Evolutionary conservation across 2,113 vertebrate genomes (phyloP), one percentile per base, ranked within the genome.

Genomic region (Zapus hudsonius): DNA sequence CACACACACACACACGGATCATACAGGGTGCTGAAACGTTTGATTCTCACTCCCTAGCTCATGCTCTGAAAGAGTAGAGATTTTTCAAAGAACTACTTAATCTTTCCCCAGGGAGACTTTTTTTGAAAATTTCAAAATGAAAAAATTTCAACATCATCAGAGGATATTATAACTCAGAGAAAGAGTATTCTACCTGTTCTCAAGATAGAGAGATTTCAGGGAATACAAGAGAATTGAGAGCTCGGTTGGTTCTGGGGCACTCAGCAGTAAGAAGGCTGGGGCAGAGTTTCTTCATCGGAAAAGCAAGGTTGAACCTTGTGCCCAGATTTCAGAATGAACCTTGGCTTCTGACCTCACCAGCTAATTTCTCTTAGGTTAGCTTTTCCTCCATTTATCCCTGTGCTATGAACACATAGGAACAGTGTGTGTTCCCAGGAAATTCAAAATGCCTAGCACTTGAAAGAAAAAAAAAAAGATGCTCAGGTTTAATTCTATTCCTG

Each of bases 221-320:
- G 25, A 38, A 78, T 38, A 42, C 55, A 12, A 72, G 55, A 69
- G 52, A 67, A 61, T 29, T 25, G 29, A 59, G 63, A 40, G 16
- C 8, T 29, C 38, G 31, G 23, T 29, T 15, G 27, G 61, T 55
- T 75, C 36, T 63, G 38, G 31, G 4, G 20, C 10, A 17, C 23
- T 44, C 11, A 20, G 36, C 44, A 52, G 40, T 33, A n/a, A 36
- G 76, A 81, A 83, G 20, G 20, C 44, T 1, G 31, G 70, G 40
- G 75, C 61, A 89, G 88, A 0, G 0, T 82, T 72, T 88, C 69
- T 88, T 75, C 36, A 36, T 69, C 52, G 59, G 75, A 86, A 93
- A 95, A 94, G 93, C 40, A 31, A 44, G 13, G 33, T 75, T 95
- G 87, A 88, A 95, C 94, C 88, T 94, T 95, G 95, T 75, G 44